phyloP scores from a whole-genome alignment of 2,113 vertebrate species.

The Burhinus oedicnemus region DNA sequence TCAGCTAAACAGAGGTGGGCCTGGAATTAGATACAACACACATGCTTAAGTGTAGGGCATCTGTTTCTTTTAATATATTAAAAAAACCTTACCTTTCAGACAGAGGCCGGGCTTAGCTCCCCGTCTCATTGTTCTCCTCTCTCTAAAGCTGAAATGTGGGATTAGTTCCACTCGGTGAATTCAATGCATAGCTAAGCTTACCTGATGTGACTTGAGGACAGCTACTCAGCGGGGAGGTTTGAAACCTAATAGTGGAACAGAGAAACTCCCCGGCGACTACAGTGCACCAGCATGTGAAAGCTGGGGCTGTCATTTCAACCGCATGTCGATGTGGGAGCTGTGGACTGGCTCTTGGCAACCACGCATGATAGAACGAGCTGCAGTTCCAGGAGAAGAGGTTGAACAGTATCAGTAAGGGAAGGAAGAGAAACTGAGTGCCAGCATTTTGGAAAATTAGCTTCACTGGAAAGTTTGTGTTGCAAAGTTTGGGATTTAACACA shows the following conservation, averaged over 20 bases:
- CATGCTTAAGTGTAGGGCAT: background rate
- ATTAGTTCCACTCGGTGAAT: slow-evolving; percentile 69
- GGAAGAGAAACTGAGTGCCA: background rate
- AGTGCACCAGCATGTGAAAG: slow-evolving; percentile 67
- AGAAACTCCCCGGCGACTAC: slow-evolving; percentile 61
- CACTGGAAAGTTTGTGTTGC: background rate
- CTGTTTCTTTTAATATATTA: background rate
- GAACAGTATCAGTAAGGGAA: background rate
- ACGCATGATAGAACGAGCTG: background rate
- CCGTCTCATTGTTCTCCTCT: slow-evolving; percentile 31
- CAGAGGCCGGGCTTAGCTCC: slow-evolving; percentile 5
- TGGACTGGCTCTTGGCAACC: background rate
- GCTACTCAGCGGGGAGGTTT: slow-evolving; percentile 75
- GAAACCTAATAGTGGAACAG: slow-evolving; percentile 74
- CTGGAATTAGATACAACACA: background rate
- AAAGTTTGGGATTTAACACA: background rate
- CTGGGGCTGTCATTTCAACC: slow-evolving; percentile 68
- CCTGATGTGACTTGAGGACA: slow-evolving; percentile 62
- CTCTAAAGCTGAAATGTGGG: slow-evolving; percentile 37
- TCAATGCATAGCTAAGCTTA: slow-evolving; percentile 73
- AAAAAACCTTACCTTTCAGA: background rate
- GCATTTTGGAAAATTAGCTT: background rate
- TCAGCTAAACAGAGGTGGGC: background rate
- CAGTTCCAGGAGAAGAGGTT: background rate
- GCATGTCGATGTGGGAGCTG: background rate